A percentile compares a stretch with the other conserved stretches of the same genome.
Evolutionary conservation across 1,140 invertebrate species (phyloP).

Genomic region (Caenorhabditis tropicalis): DNA sequence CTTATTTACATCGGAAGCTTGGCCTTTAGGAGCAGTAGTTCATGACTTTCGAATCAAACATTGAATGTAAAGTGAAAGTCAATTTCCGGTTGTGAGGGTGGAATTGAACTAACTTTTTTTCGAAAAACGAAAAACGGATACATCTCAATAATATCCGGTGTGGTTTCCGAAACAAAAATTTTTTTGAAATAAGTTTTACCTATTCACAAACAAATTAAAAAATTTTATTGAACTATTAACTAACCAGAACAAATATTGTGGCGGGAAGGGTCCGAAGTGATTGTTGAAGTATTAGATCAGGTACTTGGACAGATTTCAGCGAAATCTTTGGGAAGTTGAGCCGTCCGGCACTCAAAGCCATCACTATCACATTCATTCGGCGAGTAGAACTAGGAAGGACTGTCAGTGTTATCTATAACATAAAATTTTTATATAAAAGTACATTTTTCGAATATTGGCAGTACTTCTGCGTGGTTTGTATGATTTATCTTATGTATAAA

Average conservation of each 20-base stretch:
- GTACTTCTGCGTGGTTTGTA: too few relatives aligned
- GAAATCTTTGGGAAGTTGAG: slow-evolving; percentile 50
- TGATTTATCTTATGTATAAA: too few relatives aligned
- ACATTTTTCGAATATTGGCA: background rate
- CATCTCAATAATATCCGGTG: slow-evolving; percentile 1
- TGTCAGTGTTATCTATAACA: slow-evolving; percentile 49
- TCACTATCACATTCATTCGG: slow-evolving; percentile 41
- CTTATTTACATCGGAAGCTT: background rate
- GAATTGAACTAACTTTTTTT: background rate
- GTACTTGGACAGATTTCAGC: slow-evolving; percentile 36
- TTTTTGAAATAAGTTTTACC: background rate
- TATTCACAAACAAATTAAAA: too few relatives aligned
- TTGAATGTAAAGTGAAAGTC: background rate
- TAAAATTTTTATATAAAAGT: background rate
- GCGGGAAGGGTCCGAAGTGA: slow-evolving; percentile 46
- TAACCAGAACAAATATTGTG: slow-evolving; percentile 52
- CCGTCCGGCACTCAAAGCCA: slow-evolving; percentile 53
- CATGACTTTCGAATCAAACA: too few relatives aligned
- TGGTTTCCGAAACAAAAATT: background rate
- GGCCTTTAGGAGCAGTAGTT: too few relatives aligned
- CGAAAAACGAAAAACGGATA: background rate
- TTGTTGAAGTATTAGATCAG: slow-evolving; percentile 43
- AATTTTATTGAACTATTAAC: too few relatives aligned
- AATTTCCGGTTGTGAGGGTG: slow-evolving; percentile 24
- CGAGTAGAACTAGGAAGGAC: slow-evolving; percentile 35